Conservation (phyloP, 2,113 vertebrate species). For the Piaya cayana region DNA sequence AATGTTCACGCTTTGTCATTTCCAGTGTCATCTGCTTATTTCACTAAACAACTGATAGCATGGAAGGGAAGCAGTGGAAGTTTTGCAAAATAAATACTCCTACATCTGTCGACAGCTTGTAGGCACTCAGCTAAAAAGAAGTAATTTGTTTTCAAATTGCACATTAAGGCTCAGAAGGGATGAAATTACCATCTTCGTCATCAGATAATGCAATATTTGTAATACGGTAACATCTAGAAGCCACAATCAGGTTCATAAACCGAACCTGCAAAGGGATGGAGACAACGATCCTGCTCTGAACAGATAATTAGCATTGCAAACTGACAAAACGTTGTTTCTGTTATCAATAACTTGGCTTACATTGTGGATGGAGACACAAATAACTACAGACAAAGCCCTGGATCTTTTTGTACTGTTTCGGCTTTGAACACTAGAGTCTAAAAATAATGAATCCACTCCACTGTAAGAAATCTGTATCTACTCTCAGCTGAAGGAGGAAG, state of each 20-base stretch:
- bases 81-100: conserved; percentile 7
- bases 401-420: background rate
- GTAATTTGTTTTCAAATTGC: background rate
- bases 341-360: background rate
- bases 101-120: background rate
- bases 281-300: background rate
- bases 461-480: background rate
- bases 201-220: background rate
- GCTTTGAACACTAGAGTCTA: background rate
- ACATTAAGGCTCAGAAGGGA: background rate
- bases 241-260: background rate
- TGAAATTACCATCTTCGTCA: background rate
- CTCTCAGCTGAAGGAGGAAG: background rate
- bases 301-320: background rate
- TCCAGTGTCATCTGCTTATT: background rate
- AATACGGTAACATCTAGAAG: background rate
- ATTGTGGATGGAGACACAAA: background rate
- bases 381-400: background rate
- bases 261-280: background rate
- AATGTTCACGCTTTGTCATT: background rate
- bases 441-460: background rate
- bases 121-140: background rate
- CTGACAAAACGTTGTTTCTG: background rate
- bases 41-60: background rate
- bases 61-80: background rate